These are phyloP conservation scores for Heteropelma amictum DNA, from an alignment of 2,888 invertebrate genomes.

Conservation along the genomic window DNA sequence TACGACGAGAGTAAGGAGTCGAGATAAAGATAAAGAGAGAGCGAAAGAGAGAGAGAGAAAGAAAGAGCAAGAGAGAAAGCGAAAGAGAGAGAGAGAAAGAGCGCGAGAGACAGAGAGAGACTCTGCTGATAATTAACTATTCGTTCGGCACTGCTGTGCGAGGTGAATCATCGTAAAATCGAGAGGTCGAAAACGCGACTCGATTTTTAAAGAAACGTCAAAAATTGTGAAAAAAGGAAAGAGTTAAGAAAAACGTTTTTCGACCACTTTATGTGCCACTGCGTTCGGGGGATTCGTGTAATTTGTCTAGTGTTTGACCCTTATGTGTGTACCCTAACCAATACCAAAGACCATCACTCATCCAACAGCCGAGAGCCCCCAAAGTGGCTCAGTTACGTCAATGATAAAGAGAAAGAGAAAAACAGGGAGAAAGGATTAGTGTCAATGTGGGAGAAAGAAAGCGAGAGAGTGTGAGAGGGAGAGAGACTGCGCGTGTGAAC, in stretches of 20 bases:
- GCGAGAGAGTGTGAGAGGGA: conserved; percentile 54
- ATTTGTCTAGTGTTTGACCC: conserved; percentile 94
- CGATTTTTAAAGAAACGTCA: not conserved
- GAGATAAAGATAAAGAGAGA: not conserved
- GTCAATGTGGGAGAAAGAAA: conserved; percentile 19
- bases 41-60: conserved; percentile 20
- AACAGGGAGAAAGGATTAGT: conserved; percentile 31
- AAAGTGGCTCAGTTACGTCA: conserved; percentile 67
- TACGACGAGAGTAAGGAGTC: not conserved
- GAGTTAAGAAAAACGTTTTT: conserved; percentile 20
- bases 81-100: conserved; percentile 13
- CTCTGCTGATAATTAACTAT: conserved; percentile 49
- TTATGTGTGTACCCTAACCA: conserved; percentile 86
- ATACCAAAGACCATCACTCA: conserved; percentile 69
- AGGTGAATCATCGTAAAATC: conserved; percentile 56
- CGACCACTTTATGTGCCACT: conserved; percentile 59
- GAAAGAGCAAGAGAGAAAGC: conserved; percentile 18
- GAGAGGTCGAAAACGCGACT: conserved; percentile 43
- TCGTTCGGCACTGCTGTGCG: conserved; percentile 63
- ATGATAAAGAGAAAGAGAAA: conserved; percentile 43
- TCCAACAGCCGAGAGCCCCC: conserved; percentile 69
- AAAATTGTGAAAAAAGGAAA: not conserved
- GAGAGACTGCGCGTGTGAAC: conserved; percentile 25
- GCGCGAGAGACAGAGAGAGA: conserved; percentile 30
- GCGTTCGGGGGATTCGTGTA: conserved; percentile 83